These are phyloP conservation scores for Cancer borealis DNA, from an alignment of 2,888 invertebrate species.

Conservation along the genomic window DNA sequence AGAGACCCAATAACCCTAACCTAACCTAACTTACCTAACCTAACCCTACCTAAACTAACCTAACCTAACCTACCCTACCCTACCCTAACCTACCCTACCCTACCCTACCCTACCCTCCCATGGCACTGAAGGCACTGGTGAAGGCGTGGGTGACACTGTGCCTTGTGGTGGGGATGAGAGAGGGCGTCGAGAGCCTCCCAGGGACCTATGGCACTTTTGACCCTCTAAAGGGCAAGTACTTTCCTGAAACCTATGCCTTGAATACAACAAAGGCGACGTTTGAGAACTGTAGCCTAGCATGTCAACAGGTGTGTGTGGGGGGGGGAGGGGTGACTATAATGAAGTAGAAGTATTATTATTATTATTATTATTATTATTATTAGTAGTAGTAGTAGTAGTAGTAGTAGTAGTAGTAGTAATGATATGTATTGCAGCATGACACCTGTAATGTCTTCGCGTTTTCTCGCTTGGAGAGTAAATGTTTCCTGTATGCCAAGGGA, in stretches of 20 bases:
- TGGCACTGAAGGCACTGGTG: not conserved
- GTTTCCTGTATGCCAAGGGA: not conserved
- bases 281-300: not conserved
- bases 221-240: not conserved
- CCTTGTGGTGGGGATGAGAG: not conserved
- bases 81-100: no score
- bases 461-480: not conserved
- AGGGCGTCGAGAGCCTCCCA: not conserved
- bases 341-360: not conserved
- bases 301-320: not conserved
- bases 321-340: not conserved
- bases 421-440: not conserved
- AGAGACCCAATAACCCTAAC: no score
- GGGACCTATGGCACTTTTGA: not conserved
- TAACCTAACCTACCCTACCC: no score
- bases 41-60: no score
- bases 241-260: not conserved
- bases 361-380: slow-evolving; percentile 32
- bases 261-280: not conserved
- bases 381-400: slow-evolving; percentile 34
- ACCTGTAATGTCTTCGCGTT: not conserved
- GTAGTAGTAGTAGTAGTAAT: slow-evolving; percentile 38
- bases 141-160: not conserved
- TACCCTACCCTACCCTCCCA: not conserved
- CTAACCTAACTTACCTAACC: no score